phyloP scores from a whole-genome alignment of 2,888 invertebrate genomes.

The Epistrophella euchroma region DNA sequence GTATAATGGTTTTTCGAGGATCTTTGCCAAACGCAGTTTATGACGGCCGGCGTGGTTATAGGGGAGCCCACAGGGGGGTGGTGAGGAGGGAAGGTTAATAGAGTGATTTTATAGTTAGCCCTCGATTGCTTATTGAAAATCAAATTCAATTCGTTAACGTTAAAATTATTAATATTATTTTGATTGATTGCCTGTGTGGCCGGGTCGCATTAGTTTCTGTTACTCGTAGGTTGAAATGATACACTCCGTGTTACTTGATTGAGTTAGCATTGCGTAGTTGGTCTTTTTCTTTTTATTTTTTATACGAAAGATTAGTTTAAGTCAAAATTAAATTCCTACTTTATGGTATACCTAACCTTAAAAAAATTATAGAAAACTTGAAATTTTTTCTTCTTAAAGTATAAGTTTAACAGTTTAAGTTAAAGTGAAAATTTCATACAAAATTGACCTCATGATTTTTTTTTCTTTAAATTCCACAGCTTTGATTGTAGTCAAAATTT shows the following conservation, averaged over 20 bases:
- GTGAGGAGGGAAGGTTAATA: background rate
- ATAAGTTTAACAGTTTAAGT: too few relatives aligned
- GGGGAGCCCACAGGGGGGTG: background rate
- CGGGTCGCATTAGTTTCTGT: background rate
- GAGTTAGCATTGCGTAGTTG: background rate
- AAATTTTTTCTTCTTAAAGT: too few relatives aligned
- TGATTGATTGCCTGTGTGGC: conserved; percentile 59
- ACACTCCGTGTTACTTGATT: conserved; percentile 6
- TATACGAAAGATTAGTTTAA: too few relatives aligned
- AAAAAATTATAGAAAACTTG: too few relatives aligned
- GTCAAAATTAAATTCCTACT: too few relatives aligned
- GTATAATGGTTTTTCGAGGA: conserved; percentile 37
- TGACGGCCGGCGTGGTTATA: background rate
- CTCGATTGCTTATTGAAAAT: conserved; percentile 66
- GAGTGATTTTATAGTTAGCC: conserved; percentile 1
- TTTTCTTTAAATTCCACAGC: too few relatives aligned
- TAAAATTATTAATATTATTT: conserved; percentile 52
- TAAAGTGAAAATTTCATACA: too few relatives aligned
- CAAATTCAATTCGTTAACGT: conserved; percentile 59
- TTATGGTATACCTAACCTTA: too few relatives aligned
- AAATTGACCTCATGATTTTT: too few relatives aligned
- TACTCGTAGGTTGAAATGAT: background rate
- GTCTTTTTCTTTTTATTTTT: background rate
- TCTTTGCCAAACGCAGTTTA: conserved; percentile 35
- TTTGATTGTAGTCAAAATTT: too few relatives aligned